Conservation (phyloP, 2,888 invertebrate species). For the Sericinus montela region DNA sequence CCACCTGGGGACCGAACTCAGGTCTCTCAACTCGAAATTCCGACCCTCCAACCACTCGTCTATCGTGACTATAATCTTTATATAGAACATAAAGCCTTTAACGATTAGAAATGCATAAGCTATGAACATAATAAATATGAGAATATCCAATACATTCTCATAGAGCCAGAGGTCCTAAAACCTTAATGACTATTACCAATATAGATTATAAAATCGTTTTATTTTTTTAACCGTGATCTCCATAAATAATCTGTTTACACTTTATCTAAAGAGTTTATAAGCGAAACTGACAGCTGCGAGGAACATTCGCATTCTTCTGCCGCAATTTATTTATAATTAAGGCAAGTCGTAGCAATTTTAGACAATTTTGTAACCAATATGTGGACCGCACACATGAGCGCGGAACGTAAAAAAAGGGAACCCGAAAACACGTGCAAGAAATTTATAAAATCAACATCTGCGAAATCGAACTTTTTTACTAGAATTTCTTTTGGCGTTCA, state of each 20-base stretch:
- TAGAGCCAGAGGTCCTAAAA: constrained; percentile 5
- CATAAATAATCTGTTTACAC: constrained; percentile 14
- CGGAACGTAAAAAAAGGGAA: constrained; percentile 33
- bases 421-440: constrained; percentile 69
- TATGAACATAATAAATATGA: no score
- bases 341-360: constrained; percentile 41
- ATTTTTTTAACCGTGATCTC: constrained; percentile 9
- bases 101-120: no score
- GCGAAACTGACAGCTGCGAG: constrained; percentile 37
- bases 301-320: constrained; percentile 34
- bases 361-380: constrained; percentile 43
- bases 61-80: no score
- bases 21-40: no score
- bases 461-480: constrained; percentile 67
- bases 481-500: constrained; percentile 55
- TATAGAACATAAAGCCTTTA: no score
- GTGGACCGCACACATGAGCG: constrained; percentile 52
- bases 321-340: constrained; percentile 54
- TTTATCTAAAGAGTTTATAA: constrained; percentile 13
- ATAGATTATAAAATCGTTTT: constrained; percentile 7
- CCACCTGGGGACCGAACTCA: no score
- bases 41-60: no score
- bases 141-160: no score
- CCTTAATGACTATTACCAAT: constrained; percentile 11
- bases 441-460: constrained; percentile 77